Conservation (phyloP, 2,888 invertebrate species). For the Megastigmus dorsalis region DNA sequence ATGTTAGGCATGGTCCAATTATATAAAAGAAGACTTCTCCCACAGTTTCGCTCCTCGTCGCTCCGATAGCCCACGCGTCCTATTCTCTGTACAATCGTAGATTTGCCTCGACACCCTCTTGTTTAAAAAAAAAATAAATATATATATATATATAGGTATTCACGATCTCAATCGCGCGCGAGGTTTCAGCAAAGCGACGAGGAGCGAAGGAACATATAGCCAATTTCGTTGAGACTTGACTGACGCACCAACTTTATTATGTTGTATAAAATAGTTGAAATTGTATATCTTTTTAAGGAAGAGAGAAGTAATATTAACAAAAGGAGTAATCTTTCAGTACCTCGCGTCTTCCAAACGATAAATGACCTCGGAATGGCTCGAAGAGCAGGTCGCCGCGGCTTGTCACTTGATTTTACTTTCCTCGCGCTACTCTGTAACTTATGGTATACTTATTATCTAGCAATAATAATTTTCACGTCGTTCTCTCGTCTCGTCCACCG, state of each 20-base stretch:
- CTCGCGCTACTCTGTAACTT: neutral
- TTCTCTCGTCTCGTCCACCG: no score
- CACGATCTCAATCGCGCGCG: neutral
- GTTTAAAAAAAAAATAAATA: no score
- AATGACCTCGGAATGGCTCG: conserved; percentile 46
- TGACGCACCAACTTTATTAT: conserved; percentile 42
- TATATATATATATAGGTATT: no score
- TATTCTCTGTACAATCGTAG: no score
- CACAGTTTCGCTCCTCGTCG: no score
- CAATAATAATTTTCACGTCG: conserved; percentile 12
- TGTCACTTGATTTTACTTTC: neutral
- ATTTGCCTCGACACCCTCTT: no score
- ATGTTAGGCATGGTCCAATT: conserved; percentile 60
- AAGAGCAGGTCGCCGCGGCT: conserved; percentile 28
- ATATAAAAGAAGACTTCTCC: conserved; percentile 28
- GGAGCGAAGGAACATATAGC: conserved; percentile 3
- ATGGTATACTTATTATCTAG: no score
- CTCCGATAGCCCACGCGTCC: no score
- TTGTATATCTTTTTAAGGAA: conserved; percentile 31
- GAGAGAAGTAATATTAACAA: no score
- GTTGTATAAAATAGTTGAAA: conserved; percentile 34
- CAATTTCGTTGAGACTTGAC: conserved; percentile 46
- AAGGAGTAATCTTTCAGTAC: conserved; percentile 43
- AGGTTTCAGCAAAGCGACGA: conserved; percentile 3
- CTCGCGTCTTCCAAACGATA: conserved; percentile 51